Base-by-base conservation (phyloP, 1,140 invertebrate species). In the Drepana arcuata region DNA sequence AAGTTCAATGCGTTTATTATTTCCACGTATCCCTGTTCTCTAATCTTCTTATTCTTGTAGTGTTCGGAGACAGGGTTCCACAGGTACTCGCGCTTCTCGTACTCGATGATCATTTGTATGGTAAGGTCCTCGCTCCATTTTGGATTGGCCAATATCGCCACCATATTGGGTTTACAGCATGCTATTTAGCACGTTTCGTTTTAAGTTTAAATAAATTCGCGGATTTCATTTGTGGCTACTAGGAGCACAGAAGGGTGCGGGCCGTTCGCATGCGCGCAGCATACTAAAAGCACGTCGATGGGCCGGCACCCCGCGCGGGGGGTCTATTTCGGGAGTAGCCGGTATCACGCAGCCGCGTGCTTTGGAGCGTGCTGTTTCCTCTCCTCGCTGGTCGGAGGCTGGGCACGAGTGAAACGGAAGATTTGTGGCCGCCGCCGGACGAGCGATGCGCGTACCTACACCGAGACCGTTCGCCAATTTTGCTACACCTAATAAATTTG, bases 251-350 rank as follows among this genome's bases (percentile, higher is more conserved):
- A 72, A 70, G 72, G 60, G 73, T 81, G 77, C 77, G 72, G 71
- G 74, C 77, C 72, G 68, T 69, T 75, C 77, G 77, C 77, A 82
- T 78, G 77, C 77, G 77, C 77, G 74, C 69, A 82, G 77, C 77
- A 82, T 75, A 82, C 77, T 82, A 82, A 82, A 81, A 82, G 77
- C 77, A 82, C 73, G 77, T 79, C 77, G 70, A 74, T 79, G 69
- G 68, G 62, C 57, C 56, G 59, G 49, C 48, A 55, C 52, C 51
- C 56, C 48, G 72, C 61, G 72, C 68, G 68, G 75, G 70, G 72
- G 67, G 66, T 59, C 68, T 82, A 78, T 78, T 77, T 78, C 72
- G 74, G 73, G 77, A 79, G 72, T 78, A 70, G 68, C 69, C 71
- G 66, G 67, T 69, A 67, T 60, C 55, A 75, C 67, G 74, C 77